A percentile compares a stretch with the other conserved stretches of the same genome.
These are phyloP conservation scores for Fistularia commersonii DNA, from an alignment of 2,797 vertebrate genomes.

Conservation along the genomic window DNA sequence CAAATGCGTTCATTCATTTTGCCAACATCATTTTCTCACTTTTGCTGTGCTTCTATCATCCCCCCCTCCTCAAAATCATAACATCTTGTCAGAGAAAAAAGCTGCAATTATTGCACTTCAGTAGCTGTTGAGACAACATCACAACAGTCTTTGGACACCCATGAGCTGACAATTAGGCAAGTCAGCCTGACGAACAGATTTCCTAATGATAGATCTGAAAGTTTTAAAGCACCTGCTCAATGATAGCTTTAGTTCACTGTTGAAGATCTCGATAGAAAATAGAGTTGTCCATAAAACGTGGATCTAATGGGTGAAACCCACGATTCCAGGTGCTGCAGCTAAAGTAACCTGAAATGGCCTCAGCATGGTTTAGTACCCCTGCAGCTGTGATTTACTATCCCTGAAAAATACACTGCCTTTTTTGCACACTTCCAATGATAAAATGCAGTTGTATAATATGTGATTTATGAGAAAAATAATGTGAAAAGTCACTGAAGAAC, in stretches of 20 bases:
- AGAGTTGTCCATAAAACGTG: slow-evolving; percentile 47
- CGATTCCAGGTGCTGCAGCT: slow-evolving; percentile 36
- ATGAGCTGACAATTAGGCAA: slow-evolving; percentile 58
- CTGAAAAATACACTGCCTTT: background rate
- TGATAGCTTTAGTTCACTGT: slow-evolving; percentile 40
- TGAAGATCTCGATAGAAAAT: slow-evolving; percentile 27
- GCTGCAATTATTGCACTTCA: slow-evolving; percentile 79
- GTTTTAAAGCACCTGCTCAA: slow-evolving; percentile 54
- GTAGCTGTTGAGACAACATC: slow-evolving; percentile 77
- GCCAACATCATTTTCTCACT: slow-evolving; percentile 48
- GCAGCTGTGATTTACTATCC: background rate
- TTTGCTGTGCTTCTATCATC: slow-evolving; percentile 3
- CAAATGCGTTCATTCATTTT: slow-evolving; percentile 41
- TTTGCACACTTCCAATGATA: background rate
- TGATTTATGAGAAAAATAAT: too few species aligned
- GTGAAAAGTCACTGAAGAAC: too few species aligned
- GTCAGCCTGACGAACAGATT: slow-evolving; percentile 46
- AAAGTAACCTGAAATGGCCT: slow-evolving; percentile 25
- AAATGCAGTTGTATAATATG: background rate
- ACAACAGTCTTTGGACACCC: slow-evolving; percentile 67
- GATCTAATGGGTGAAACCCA: slow-evolving; percentile 13
- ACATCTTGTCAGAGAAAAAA: slow-evolving; percentile 71
- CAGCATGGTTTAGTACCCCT: slow-evolving; percentile 10
- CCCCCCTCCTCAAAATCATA: slow-evolving; percentile 63
- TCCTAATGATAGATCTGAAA: slow-evolving; percentile 43